A percentile compares a stretch with the other conserved stretches of the same genome.
These are phyloP conservation scores for Perizoma affinitatum DNA, from an alignment of 2,888 invertebrate species.

Conservation along the genomic window DNA sequence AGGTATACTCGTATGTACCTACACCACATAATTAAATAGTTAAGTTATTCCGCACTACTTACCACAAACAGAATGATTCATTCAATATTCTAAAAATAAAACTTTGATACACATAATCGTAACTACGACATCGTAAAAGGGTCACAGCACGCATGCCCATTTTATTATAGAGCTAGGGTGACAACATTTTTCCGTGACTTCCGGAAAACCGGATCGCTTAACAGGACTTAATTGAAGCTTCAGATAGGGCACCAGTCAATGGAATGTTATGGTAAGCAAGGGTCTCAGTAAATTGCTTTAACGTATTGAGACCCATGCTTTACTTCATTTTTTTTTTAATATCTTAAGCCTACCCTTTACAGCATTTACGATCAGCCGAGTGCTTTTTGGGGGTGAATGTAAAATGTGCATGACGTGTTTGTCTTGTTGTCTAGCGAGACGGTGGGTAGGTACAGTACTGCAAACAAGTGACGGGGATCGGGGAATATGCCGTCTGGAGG, in stretches of 20 bases:
- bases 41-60: no score
- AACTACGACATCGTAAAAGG: background rate
- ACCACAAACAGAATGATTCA: background rate
- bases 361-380: conserved; percentile 8
- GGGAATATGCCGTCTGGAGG: conserved; percentile 55
- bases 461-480: conserved; percentile 54
- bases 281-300: no score
- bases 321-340: conserved; percentile 9
- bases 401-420: conserved; percentile 53
- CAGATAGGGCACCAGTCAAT: no score
- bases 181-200: background rate
- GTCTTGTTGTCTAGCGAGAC: conserved; percentile 61
- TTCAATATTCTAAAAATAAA: background rate
- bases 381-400: conserved; percentile 29
- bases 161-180: background rate
- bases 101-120: background rate
- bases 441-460: conserved; percentile 38
- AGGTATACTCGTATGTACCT: no score
- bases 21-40: no score
- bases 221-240: no score
- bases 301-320: background rate
- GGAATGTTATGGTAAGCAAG: no score
- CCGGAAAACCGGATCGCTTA: background rate
- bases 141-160: background rate
- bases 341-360: conserved; percentile 12